Evolutionary conservation across 2,888 invertebrate genomes (phyloP).

Genomic region (Tachina fera): DNA sequence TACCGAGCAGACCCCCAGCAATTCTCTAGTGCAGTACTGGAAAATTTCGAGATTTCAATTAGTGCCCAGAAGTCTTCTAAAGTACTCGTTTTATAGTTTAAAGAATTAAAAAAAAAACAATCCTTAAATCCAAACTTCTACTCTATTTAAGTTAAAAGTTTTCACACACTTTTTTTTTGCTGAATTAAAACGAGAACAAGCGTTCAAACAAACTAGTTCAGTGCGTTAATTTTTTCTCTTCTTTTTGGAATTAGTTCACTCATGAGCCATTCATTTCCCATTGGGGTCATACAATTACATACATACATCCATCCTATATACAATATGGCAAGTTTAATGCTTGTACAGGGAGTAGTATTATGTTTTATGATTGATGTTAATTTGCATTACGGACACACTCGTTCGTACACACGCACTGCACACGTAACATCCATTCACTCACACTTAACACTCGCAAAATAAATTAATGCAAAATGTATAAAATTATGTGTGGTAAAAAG

Average conservation of each 20-base stretch:
- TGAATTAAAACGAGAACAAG: neutral
- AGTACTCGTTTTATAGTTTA: too few relatives aligned
- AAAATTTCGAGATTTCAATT: too few relatives aligned
- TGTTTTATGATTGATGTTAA: conserved; percentile 51
- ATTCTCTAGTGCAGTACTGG: too few relatives aligned
- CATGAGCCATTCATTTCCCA: conserved; percentile 38
- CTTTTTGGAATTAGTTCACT: conserved; percentile 26
- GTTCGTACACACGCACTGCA: neutral
- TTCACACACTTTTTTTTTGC: neutral
- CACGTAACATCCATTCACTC: neutral
- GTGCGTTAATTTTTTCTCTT: neutral
- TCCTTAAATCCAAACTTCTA: neutral
- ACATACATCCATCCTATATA: neutral
- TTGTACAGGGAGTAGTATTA: conserved; percentile 30
- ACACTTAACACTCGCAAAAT: neutral
- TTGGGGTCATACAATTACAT: conserved; percentile 41
- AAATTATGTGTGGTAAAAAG: conserved; percentile 17
- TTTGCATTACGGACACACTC: neutral
- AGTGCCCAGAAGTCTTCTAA: too few relatives aligned
- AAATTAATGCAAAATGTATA: conserved; percentile 28
- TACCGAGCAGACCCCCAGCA: too few relatives aligned
- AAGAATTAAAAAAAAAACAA: neutral
- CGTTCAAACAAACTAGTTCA: conserved; percentile 33
- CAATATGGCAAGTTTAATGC: conserved; percentile 27
- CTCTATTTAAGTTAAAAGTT: neutral